These are phyloP conservation scores for Campylorhamphus procurvoides DNA, from an alignment of 2,113 vertebrate species.

Conservation along the genomic window DNA sequence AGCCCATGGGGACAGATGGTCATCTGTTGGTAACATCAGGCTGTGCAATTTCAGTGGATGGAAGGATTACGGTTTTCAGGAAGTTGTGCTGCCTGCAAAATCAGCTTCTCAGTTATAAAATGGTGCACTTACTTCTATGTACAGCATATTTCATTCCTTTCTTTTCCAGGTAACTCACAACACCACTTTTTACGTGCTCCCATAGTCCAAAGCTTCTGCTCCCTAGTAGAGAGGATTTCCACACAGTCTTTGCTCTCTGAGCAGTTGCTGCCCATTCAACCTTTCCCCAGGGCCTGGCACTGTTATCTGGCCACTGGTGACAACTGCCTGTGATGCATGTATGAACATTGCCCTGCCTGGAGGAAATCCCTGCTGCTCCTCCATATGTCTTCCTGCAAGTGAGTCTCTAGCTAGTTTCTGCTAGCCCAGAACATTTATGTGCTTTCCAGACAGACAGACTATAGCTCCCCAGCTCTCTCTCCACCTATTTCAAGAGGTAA, in stretches of 20 bases:
- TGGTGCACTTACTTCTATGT: fast-evolving
- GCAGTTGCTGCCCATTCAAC: not conserved
- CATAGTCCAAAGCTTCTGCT: not conserved
- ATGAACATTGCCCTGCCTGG: not conserved
- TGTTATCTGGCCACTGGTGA: not conserved
- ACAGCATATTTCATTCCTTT: not conserved
- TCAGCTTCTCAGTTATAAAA: not conserved
- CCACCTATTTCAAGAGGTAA: not conserved
- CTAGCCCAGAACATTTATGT: not conserved
- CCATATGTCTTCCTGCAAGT: not conserved
- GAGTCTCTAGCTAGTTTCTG: not conserved
- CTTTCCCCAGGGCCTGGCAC: not conserved
- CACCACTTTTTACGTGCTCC: not conserved
- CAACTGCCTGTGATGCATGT: not conserved
- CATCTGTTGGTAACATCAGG: not conserved
- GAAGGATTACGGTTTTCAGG: not conserved
- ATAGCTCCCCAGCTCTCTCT: not conserved
- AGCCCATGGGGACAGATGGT: not conserved
- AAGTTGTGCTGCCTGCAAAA: not conserved
- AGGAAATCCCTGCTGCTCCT: constrained; percentile 35
- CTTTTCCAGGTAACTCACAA: not conserved
- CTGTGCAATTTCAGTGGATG: not conserved
- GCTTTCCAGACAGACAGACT: not conserved
- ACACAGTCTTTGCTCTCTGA: not conserved
- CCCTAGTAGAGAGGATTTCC: not conserved